Evolutionary conservation across 2,888 invertebrate genomes (phyloP).

Genomic region (Eupeodes latifasciatus): DNA sequence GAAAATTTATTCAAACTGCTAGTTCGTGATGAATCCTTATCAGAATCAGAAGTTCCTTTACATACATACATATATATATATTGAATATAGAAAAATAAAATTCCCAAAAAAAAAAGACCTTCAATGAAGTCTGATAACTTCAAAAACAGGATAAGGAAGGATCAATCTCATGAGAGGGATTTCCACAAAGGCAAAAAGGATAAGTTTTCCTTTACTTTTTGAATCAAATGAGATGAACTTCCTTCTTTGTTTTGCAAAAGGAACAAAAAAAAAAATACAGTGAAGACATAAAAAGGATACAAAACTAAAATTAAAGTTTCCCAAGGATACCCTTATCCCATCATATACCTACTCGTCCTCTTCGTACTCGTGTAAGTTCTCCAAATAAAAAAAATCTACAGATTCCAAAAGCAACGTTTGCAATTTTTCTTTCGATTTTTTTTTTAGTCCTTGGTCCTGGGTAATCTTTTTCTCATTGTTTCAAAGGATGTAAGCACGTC

Average conservation of each 20-base stretch:
- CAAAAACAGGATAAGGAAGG: slow-evolving; percentile 52
- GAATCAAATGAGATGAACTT: slow-evolving; percentile 62
- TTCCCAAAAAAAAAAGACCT: slow-evolving; percentile 22
- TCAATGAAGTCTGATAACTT: slow-evolving; percentile 40
- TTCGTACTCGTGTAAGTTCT: slow-evolving; percentile 2
- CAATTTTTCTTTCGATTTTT: slow-evolving; percentile 47
- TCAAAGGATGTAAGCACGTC: slow-evolving; percentile 71
- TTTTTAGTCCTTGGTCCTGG: slow-evolving; percentile 9
- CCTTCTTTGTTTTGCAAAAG: slow-evolving; percentile 43
- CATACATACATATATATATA: background rate
- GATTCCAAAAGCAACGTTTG: slow-evolving; percentile 42
- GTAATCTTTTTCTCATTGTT: slow-evolving; percentile 71
- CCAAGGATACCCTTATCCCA: slow-evolving; percentile 55
- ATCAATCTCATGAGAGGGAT: slow-evolving; percentile 58
- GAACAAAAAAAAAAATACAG: background rate
- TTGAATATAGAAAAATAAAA: background rate
- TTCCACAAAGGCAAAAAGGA: slow-evolving; percentile 18
- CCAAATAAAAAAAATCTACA: background rate
- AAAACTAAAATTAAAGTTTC: slow-evolving; percentile 60
- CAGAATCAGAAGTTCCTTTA: background rate
- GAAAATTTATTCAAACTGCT: slow-evolving; percentile 61
- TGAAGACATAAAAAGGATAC: slow-evolving; percentile 23
- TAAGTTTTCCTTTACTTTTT: slow-evolving; percentile 44
- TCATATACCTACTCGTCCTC: background rate
- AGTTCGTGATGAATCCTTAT: slow-evolving; percentile 73